Evolutionary conservation across 2,797 vertebrate species (phyloP).

Genomic region (Coregonus ussuriensis): DNA sequence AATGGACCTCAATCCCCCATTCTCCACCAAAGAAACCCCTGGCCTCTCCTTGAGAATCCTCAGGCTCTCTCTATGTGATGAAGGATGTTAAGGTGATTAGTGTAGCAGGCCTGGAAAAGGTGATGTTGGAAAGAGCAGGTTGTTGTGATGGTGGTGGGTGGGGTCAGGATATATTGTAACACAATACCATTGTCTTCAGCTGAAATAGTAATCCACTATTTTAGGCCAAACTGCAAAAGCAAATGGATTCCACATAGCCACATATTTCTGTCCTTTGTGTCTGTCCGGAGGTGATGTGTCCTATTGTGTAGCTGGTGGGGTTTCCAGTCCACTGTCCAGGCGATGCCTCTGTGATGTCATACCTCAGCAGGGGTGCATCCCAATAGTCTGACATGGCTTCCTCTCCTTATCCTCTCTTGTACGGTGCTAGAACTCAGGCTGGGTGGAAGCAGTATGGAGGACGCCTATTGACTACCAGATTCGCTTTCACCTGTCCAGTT

Average conservation of each 20-base stretch:
- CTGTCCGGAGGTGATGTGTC: conserved; percentile 50
- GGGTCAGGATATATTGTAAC: conserved; percentile 58
- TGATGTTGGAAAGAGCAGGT: conserved; percentile 33
- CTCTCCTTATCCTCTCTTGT: background rate
- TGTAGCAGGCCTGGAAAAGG: conserved; percentile 45
- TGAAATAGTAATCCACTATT: conserved; percentile 59
- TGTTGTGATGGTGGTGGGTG: conserved; percentile 38
- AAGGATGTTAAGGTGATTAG: conserved; percentile 9
- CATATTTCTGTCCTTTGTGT: conserved; percentile 43
- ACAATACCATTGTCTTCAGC: conserved; percentile 60
- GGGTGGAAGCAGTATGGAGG: background rate
- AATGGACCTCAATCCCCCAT: background rate
- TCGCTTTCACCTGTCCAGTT: background rate
- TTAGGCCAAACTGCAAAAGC: conserved; percentile 41
- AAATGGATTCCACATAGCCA: conserved; percentile 44
- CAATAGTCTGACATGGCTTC: conserved; percentile 16
- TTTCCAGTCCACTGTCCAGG: conserved; percentile 47
- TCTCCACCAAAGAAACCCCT: background rate
- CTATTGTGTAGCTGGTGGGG: conserved; percentile 56
- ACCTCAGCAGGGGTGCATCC: background rate
- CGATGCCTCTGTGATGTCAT: conserved; percentile 29
- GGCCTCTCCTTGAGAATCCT: background rate
- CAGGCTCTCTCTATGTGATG: background rate
- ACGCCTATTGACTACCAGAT: background rate
- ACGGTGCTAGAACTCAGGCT: background rate